Conservation (phyloP, 53 echinoderm and acorn worm genomes). For the Glandiceps talaboti region DNA sequence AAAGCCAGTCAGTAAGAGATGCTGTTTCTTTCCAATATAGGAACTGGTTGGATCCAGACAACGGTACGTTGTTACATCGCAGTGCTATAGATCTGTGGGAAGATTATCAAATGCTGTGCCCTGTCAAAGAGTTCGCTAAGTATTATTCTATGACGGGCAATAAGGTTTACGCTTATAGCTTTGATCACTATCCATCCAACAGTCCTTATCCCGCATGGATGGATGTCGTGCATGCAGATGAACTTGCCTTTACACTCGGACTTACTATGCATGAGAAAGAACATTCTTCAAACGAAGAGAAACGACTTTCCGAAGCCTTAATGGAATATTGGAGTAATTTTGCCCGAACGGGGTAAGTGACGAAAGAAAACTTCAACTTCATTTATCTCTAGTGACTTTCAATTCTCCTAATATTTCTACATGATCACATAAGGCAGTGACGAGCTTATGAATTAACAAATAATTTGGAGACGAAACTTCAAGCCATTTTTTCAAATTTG, state of each 20-base stretch:
- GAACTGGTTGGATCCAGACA: conserved; percentile 65
- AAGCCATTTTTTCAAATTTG: no score
- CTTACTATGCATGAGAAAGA: conserved; percentile 46
- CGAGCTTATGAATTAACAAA: no score
- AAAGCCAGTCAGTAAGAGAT: conserved; percentile 56
- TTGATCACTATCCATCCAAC: conserved; percentile 42
- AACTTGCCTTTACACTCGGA: conserved; percentile 70
- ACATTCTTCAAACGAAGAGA: conserved; percentile 45
- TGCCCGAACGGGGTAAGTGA: conserved; percentile 71
- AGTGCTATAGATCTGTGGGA: conserved; percentile 33
- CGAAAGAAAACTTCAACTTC: neutral
- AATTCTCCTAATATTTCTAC: neutral
- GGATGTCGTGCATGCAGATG: conserved; percentile 91
- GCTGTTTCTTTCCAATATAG: conserved; percentile 91
- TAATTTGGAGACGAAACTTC: no score
- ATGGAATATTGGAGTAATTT: conserved; percentile 87
- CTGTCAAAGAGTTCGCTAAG: conserved; percentile 54
- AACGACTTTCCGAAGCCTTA: conserved; percentile 43
- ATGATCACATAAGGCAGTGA: neutral
- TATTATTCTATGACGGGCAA: conserved; percentile 34
- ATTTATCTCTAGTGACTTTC: no score
- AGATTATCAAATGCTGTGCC: conserved; percentile 67
- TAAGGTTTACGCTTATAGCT: conserved; percentile 48
- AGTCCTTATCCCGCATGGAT: conserved; percentile 92
- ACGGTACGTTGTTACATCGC: conserved; percentile 39